A percentile compares a stretch with the other conserved stretches of the same genome.
phyloP scores from a whole-genome alignment of 92 coral and sea anemone genomes.

The Paragorgia papillata region DNA sequence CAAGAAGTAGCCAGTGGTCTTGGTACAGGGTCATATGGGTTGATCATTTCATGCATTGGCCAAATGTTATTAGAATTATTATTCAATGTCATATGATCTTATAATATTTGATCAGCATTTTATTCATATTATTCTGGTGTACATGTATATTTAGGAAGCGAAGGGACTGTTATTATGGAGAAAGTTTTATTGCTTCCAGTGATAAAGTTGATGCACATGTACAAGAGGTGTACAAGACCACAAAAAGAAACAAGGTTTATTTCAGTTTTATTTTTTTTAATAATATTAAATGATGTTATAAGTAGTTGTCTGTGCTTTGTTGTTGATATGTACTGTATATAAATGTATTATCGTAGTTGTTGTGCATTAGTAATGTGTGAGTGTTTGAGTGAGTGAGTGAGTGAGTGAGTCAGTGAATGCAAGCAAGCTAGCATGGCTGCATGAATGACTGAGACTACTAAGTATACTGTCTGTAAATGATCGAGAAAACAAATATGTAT shows the following conservation, averaged over 20 bases:
- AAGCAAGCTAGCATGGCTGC: no score
- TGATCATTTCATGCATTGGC: no score
- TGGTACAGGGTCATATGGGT: no score
- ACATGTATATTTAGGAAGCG: constrained; percentile 34
- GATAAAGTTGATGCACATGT: constrained; percentile 52
- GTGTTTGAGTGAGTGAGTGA: no score
- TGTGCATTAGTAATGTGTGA: no score
- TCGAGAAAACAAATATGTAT: not conserved
- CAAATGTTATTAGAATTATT: not conserved
- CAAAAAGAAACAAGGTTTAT: not conserved
- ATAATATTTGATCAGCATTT: not conserved
- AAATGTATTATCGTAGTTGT: no score
- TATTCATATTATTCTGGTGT: not conserved
- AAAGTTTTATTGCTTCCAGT: constrained; percentile 57
- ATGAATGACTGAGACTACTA: not conserved
- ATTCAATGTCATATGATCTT: not conserved
- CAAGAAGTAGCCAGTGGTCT: no score
- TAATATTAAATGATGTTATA: not conserved
- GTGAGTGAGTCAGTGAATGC: no score
- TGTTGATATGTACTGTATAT: no score
- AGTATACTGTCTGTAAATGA: not conserved
- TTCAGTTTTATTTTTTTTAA: not conserved
- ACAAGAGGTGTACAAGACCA: constrained; percentile 35
- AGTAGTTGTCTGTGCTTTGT: not conserved
- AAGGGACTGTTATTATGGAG: constrained; percentile 57